A percentile compares a stretch with the other conserved stretches of the same genome.
Conservation (phyloP, 2,888 invertebrate species). For the Tipula confusa region DNA sequence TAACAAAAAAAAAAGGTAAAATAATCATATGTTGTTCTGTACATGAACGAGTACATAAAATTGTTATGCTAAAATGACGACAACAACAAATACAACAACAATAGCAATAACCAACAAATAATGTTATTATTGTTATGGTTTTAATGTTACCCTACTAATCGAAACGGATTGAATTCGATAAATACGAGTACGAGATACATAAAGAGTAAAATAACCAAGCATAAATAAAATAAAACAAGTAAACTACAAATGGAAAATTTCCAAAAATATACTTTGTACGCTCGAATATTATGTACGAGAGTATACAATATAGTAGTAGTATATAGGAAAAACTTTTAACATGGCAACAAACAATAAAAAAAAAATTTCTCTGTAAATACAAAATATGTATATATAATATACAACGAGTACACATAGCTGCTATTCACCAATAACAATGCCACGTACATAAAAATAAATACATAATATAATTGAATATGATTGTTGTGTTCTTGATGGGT, state of each 20-base stretch:
- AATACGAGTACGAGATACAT: background rate
- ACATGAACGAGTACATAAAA: background rate
- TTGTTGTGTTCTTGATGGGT: constrained; percentile 25
- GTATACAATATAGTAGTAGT: too few relatives aligned
- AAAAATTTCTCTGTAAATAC: background rate
- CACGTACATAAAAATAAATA: background rate
- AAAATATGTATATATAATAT: background rate
- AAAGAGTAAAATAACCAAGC: background rate
- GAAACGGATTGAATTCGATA: background rate
- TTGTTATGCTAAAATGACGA: background rate
- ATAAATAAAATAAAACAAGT: background rate
- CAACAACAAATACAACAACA: too few relatives aligned
- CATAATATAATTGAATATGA: background rate
- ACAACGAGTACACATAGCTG: too few relatives aligned
- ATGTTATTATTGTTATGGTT: background rate
- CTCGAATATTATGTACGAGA: background rate
- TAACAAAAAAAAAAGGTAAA: background rate
- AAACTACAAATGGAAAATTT: background rate
- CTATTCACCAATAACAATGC: background rate
- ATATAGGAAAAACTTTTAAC: background rate
- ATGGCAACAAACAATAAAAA: background rate
- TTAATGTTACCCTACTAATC: constrained; percentile 7
- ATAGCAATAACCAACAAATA: too few relatives aligned
- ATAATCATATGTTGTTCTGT: too few relatives aligned
- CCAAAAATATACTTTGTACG: background rate